phyloP scores from a whole-genome alignment of 2,113 vertebrate species.

The Osmerus mordax region DNA sequence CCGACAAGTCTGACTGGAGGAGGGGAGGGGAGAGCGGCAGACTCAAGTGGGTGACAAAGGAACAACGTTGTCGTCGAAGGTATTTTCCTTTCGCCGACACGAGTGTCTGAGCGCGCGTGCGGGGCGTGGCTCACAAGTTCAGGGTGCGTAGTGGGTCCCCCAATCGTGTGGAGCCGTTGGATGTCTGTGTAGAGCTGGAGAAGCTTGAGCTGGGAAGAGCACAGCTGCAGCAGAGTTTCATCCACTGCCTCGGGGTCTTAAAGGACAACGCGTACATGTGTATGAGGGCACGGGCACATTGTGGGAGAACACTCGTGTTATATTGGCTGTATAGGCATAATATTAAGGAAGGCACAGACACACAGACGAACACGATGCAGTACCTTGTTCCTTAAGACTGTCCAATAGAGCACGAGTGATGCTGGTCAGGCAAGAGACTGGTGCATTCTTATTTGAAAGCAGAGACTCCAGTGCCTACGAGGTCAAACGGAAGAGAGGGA shows the following conservation, averaged over 20 bases:
- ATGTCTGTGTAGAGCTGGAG: constrained; percentile 88
- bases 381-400: constrained; percentile 85
- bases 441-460: constrained; percentile 78
- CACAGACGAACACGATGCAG: not conserved
- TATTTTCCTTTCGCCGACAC: not conserved
- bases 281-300: not conserved
- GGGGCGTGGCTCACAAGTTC: constrained; percentile 56
- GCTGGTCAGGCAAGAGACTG: constrained; percentile 82
- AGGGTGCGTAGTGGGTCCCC: constrained; percentile 35
- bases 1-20: constrained; percentile 40
- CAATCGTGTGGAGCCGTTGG: constrained; percentile 72
- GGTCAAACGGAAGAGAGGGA: constrained; percentile 34
- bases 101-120: constrained; percentile 6
- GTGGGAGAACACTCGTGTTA: not conserved
- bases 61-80: not conserved
- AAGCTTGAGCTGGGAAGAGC: constrained; percentile 81
- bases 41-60: not conserved
- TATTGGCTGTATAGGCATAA: too few relatives aligned
- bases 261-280: not conserved
- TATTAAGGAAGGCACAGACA: not conserved
- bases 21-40: not conserved
- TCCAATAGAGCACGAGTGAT: constrained; percentile 79
- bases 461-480: constrained; percentile 88
- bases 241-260: constrained; percentile 86
- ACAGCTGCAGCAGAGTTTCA: constrained; percentile 83